Conservation (phyloP, 2,113 vertebrate species). For the Ivindomyrus marchei region DNA sequence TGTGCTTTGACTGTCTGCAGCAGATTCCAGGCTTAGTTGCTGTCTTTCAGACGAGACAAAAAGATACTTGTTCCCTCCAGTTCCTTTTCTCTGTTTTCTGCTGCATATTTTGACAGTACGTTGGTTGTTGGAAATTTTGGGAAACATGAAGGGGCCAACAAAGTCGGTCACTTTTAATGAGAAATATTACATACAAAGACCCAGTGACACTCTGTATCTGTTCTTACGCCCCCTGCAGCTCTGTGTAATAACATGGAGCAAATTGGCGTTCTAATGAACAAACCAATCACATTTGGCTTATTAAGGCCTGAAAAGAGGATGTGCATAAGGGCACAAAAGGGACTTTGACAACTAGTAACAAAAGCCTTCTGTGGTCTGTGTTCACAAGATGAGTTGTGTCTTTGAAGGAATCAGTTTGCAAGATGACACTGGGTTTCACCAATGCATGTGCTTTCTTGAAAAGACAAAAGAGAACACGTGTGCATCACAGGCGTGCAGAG, state of each 20-base stretch:
- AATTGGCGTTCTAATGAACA: conserved; percentile 7
- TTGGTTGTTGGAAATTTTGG: neutral
- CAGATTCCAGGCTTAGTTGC: neutral
- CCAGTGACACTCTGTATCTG: neutral
- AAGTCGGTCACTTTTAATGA: neutral
- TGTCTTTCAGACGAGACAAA: neutral
- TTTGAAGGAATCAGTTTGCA: conserved; percentile 16
- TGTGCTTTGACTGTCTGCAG: neutral
- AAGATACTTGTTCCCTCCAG: neutral
- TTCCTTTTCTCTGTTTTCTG: neutral
- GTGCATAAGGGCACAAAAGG: conserved; percentile 2
- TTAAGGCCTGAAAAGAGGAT: neutral
- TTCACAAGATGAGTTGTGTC: conserved; percentile 13
- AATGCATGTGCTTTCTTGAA: neutral
- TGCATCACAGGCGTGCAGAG: neutral
- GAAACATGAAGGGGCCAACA: neutral
- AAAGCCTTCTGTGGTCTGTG: conserved; percentile 16
- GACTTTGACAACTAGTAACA: conserved; percentile 10
- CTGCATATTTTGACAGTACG: neutral
- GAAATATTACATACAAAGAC: neutral
- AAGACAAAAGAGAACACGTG: neutral
- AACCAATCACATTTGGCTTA: conserved; percentile 6
- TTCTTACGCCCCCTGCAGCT: neutral
- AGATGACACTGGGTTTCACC: conserved; percentile 4
- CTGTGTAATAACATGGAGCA: neutral